A percentile compares a stretch with the other conserved stretches of the same genome.
Conservation (phyloP, 2,113 vertebrate genomes). For the Catharus minimus region DNA sequence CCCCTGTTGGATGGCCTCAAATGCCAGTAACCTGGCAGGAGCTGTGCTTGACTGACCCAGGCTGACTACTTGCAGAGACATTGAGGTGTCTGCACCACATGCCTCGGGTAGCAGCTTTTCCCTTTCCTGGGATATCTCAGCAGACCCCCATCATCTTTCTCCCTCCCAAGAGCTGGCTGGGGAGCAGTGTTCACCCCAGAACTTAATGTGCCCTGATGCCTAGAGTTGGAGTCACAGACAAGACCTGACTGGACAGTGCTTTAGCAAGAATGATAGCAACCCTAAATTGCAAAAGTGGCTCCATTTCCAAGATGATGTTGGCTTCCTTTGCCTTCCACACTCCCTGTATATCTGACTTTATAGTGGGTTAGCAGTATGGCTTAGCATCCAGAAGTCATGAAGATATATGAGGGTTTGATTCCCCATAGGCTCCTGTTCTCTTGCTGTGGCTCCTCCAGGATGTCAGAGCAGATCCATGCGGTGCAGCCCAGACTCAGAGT, state of each 20-base stretch:
- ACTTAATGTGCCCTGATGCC: neutral
- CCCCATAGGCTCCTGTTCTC: neutral
- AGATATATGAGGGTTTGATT: neutral
- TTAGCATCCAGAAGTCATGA: neutral
- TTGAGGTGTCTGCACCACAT: fast-evolving
- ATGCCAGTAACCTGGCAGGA: neutral
- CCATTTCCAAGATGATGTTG: neutral
- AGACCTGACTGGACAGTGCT: neutral
- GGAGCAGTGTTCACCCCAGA: neutral
- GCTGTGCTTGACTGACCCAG: neutral
- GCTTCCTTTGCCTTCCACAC: neutral
- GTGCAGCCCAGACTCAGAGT: neutral
- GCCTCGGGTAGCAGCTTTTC: neutral
- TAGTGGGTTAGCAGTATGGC: neutral
- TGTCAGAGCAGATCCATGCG: neutral
- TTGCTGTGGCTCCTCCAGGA: neutral
- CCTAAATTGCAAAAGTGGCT: neutral
- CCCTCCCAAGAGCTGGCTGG: neutral
- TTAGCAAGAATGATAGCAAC: neutral
- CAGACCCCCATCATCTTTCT: neutral
- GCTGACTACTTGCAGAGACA: neutral
- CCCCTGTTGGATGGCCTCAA: neutral
- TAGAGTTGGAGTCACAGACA: neutral
- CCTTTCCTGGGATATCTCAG: neutral
- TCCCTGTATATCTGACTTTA: neutral